Evolutionary conservation across 2,113 vertebrate genomes (phyloP).

Genomic region (Oncorhynchus clarkii): DNA sequence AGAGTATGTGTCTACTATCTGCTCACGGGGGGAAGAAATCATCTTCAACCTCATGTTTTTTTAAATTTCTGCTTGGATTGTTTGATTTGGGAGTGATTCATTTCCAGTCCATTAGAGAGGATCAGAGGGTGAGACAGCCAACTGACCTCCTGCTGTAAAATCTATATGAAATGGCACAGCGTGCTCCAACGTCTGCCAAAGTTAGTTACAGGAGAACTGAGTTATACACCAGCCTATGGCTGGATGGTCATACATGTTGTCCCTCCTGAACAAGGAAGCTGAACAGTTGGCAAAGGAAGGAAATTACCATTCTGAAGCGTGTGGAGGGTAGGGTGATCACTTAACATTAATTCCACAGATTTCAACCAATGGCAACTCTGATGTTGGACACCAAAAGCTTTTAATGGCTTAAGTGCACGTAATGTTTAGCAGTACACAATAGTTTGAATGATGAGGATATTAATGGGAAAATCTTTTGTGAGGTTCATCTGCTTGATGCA

Average conservation of each 20-base stretch:
- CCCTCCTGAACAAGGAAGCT: too few relatives aligned
- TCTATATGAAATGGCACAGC: neutral
- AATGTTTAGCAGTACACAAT: conserved; percentile 18
- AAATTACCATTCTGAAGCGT: too few relatives aligned
- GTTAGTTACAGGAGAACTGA: conserved; percentile 5
- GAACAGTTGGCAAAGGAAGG: too few relatives aligned
- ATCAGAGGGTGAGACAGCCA: conserved; percentile 35
- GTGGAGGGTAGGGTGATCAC: too few relatives aligned
- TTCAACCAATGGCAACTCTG: too few relatives aligned
- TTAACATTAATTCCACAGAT: too few relatives aligned
- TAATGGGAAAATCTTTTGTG: conserved; percentile 5
- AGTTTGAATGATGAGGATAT: conserved; percentile 19
- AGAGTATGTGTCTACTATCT: conserved; percentile 40
- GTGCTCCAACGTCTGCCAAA: conserved; percentile 19
- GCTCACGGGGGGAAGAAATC: conserved; percentile 18
- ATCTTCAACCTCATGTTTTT: conserved; percentile 9
- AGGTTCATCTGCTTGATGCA: conserved; percentile 17
- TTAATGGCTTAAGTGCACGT: neutral
- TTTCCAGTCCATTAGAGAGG: conserved; percentile 60
- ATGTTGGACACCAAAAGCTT: too few relatives aligned
- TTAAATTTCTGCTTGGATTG: conserved; percentile 44
- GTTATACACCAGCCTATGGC: too few relatives aligned
- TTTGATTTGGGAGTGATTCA: conserved; percentile 34
- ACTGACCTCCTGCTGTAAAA: conserved; percentile 54
- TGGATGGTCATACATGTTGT: too few relatives aligned